Evolutionary conservation across 2,797 vertebrate species (phyloP), one percentile per base, ranked within the genome.

Genomic region (Acestrorhynchus altus): DNA sequence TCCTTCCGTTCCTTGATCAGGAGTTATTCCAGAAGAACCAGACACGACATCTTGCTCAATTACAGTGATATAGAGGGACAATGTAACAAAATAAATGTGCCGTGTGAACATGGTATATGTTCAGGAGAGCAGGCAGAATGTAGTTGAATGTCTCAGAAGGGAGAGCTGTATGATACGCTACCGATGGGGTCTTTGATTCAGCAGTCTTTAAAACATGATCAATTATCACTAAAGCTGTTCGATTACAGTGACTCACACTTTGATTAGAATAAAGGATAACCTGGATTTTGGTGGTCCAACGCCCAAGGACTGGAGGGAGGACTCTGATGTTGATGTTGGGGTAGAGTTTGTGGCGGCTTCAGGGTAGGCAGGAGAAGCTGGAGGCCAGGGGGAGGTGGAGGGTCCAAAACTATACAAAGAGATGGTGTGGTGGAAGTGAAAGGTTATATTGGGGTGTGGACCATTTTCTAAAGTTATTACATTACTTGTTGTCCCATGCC

Each of bases 1-100:
- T 78, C 74, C 64, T 56, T 4, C 67, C 79, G 69, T 57, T 28
- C 82, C 79, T 51, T 77, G 70, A 84, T 60, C 75, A 40, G 69
- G 54, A 70, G 65, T 46, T 67, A 47, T 59, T 60, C 28, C 54
- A 66, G 72, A 74, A 65, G 60, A 83, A 69, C 56, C 70, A 46
- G 49, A 31, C 51, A 16, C 31, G 35, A 13, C 22, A n/a, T 61
- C 68, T 72, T 26, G 68, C 51, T 74, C 69, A 73, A 69, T 77
- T 73, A 77, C 44, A 49, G 49, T 56, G 63, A 72, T 63, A 72
- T 60, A 72, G 73, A 1, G 49, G 22, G 52, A 56, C 24, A 13
- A 12, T 56, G 52, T 56, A 26, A 11, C 20, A 4, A 22, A 56
- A 26, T 8, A 56, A 13, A 13, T 10, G 49, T 4, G 47, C 16